Evolutionary conservation across 2,113 vertebrate genomes (phyloP).

Genomic region (Burhinus bistriatus): DNA sequence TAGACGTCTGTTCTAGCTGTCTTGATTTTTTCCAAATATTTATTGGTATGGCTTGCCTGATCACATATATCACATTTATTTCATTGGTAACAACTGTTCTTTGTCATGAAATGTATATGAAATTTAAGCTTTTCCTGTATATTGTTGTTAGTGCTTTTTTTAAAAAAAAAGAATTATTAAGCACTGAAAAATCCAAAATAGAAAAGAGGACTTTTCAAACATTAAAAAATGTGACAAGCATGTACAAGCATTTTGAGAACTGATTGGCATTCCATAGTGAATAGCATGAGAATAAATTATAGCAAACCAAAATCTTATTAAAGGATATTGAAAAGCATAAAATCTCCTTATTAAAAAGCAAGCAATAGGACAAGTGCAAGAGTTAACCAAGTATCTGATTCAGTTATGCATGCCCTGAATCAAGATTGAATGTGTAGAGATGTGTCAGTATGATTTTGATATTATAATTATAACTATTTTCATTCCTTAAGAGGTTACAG

Average conservation of each 20-base stretch:
- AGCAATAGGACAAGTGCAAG: background rate
- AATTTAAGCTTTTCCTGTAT: background rate
- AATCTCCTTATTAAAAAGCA: background rate
- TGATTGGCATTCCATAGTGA: background rate
- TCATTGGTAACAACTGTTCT: constrained; percentile 1
- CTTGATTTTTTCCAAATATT: background rate
- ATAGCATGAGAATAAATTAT: background rate
- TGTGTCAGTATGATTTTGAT: background rate
- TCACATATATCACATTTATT: background rate
- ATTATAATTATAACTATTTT: background rate
- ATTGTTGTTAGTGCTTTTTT: background rate
- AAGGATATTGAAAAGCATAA: background rate
- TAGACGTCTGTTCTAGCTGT: background rate
- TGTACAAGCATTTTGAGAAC: background rate
- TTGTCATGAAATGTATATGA: background rate
- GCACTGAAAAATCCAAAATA: background rate
- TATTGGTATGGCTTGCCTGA: background rate
- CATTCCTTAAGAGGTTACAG: background rate
- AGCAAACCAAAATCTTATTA: background rate
- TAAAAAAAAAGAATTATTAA: background rate
- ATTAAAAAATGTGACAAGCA: background rate
- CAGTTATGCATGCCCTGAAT: background rate
- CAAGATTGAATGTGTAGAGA: background rate
- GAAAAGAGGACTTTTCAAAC: background rate
- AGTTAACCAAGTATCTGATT: background rate